phyloP scores from a whole-genome alignment of 2,797 vertebrate genomes.

The Aulostomus chinensis region DNA sequence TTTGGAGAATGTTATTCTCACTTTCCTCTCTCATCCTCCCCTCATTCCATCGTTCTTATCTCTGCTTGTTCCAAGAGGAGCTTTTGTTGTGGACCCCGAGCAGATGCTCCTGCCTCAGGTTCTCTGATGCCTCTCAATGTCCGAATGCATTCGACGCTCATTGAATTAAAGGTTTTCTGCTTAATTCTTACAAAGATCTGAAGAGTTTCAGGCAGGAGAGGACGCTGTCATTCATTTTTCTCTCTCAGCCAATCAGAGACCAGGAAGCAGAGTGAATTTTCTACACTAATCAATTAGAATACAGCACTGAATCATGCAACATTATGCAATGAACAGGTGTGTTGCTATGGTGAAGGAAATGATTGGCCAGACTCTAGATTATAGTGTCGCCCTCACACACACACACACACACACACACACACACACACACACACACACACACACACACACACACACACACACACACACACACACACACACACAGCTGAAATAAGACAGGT shows the following conservation, averaged over 20 bases:
- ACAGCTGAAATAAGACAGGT: constrained; percentile 65
- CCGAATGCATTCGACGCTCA: not conserved
- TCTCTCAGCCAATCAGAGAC: too few relatives aligned
- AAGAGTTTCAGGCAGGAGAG: too few relatives aligned
- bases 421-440: constrained; percentile 7
- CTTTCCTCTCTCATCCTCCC: constrained; percentile 45
- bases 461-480: constrained; percentile 16
- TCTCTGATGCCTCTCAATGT: constrained; percentile 16
- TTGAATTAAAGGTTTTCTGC: too few relatives aligned
- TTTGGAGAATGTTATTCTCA: constrained; percentile 64
- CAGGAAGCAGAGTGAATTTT: constrained; percentile 8
- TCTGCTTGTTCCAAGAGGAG: constrained; percentile 51
- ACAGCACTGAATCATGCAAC: constrained; percentile 39
- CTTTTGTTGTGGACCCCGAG: constrained; percentile 27
- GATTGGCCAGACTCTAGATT: constrained; percentile 59
- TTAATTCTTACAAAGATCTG: too few relatives aligned
- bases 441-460: constrained; percentile 5
- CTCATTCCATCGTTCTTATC: constrained; percentile 41
- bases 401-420: constrained; percentile 23
- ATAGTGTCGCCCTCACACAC: constrained; percentile 54
- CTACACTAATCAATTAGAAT: constrained; percentile 12
- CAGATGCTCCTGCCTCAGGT: constrained; percentile 19
- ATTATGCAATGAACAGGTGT: constrained; percentile 61
- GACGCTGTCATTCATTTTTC: too few relatives aligned
- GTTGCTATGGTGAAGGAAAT: constrained; percentile 75